Evolutionary conservation across 2,888 invertebrate genomes (phyloP), one percentile per base, ranked within the genome.

Genomic region (Lycaena phlaeas): DNA sequence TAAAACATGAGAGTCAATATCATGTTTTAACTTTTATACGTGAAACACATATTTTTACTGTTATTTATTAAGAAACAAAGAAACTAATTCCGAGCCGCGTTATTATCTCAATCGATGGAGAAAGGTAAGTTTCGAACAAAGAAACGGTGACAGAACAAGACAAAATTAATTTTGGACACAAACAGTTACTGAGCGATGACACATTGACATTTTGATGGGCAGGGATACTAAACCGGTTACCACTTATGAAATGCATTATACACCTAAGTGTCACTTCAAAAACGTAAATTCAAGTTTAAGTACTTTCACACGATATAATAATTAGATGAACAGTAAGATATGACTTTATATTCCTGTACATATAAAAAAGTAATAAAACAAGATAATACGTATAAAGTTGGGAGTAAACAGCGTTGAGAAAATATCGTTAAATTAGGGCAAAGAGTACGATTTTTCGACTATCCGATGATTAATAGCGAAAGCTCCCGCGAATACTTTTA

Each of bases 401-500:
- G 6, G 6, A 22, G 22, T 7, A 22, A 22, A 22, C 22, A 22
- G 22, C 22, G 6, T 22, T 22, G 9, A 22, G 22, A 22, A 22
- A 22, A 9, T 11, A 37, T 41, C 40, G 40, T 34, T 44, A 51
- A 46, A 39, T 42, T 48, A 42, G 43, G 39, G 36, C 42, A 36
- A 46, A 41, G 40, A 44, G 46, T 51, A 44, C 45, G 46, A 53
- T 55, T 53, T 52, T 51, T 48, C 52, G 50, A 51, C 50, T 54
- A 58, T 57, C 50, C 54, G 59, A 67, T 71, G 72, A 76, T 74
- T 72, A 75, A 75, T 74, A 64, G 65, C 60, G 49, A 44, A 49
- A 49, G 56, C 50, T 52, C 55, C 54, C 54, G 51, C 58, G 61
- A 56, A 61, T 64, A 68, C 67, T 71, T 77, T 75, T 76, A 72